Percentiles rank a stretch among this genome's conserved stretches.
phyloP scores from a whole-genome alignment of 2,797 vertebrate genomes.

The Mormyrus proboscirostris region DNA sequence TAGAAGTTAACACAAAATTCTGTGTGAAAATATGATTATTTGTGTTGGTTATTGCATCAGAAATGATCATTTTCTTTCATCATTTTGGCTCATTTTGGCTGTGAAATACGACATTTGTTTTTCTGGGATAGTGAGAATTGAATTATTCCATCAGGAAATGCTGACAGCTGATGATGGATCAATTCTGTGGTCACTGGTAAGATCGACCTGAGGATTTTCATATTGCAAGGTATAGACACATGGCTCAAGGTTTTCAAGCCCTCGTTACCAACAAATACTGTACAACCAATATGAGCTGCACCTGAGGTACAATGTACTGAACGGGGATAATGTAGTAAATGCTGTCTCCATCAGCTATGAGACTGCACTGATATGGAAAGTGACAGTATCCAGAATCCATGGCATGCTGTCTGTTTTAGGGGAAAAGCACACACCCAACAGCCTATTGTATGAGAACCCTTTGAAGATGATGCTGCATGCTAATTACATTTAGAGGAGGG shows the following conservation, averaged over 20 bases:
- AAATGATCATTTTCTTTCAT: neutral
- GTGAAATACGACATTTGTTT: neutral
- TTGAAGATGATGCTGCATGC: neutral
- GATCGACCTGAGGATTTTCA: neutral
- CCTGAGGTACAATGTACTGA: neutral
- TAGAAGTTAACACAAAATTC: neutral
- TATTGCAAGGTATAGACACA: neutral
- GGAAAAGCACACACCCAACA: neutral
- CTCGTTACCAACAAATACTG: neutral
- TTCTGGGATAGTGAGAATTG: neutral
- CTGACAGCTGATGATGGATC: neutral
- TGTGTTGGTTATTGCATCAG: neutral
- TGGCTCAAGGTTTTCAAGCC: neutral
- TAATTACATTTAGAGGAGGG: constrained; percentile 28
- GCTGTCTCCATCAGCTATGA: neutral
- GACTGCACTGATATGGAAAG: neutral
- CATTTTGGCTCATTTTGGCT: neutral
- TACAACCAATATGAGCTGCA: neutral
- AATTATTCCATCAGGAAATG: neutral
- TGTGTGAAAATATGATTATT: neutral
- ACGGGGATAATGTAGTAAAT: neutral
- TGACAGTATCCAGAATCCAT: neutral
- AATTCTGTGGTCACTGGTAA: neutral
- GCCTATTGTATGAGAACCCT: neutral
- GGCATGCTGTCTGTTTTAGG: neutral